A percentile compares a stretch with the other conserved stretches of the same genome.
phyloP scores from a whole-genome alignment of 53 echinoderm and acorn worm species.

The Stichopus horrens region DNA sequence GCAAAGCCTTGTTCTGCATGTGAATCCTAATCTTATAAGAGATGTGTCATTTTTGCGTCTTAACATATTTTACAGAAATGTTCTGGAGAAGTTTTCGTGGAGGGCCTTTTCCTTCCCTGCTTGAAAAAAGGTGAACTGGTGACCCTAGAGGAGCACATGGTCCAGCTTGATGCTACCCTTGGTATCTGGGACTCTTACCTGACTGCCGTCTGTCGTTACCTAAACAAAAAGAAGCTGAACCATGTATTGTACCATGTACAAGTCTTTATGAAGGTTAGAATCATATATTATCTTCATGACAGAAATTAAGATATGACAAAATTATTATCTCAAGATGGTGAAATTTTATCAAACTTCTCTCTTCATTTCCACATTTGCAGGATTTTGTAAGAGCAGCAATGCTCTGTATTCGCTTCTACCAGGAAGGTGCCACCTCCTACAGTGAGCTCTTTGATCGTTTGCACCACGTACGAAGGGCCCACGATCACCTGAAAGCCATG shows the following conservation, averaged over 20 bases:
- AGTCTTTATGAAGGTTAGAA: conserved; percentile 92
- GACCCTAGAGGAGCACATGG: conserved; percentile 69
- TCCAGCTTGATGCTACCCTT: conserved; percentile 67
- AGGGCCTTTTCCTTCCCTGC: conserved; percentile 76
- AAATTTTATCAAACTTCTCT: not conserved
- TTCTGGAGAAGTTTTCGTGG: conserved; percentile 74
- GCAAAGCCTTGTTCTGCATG: no score
- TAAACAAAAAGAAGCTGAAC: conserved; percentile 65
- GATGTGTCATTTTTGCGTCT: not conserved
- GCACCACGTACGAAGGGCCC: conserved; percentile 79
- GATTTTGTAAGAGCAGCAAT: conserved; percentile 94
- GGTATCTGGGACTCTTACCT: conserved; percentile 74
- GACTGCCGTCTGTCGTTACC: conserved; percentile 75
- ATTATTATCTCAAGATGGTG: not conserved
- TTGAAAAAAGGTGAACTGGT: conserved; percentile 70
- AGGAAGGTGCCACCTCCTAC: conserved; percentile 79
- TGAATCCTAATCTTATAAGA: not conserved
- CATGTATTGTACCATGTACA: conserved; percentile 92
- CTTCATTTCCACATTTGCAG: conserved; percentile 27
- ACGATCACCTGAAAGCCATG: conserved; percentile 76
- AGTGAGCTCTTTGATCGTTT: conserved; percentile 92
- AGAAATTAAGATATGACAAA: not conserved
- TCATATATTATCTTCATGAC: no score
- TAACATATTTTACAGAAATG: conserved; percentile 68
- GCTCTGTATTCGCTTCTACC: conserved; percentile 96